Evolutionary conservation across 2,888 invertebrate species (phyloP).

Genomic region (Polia nebulosa): DNA sequence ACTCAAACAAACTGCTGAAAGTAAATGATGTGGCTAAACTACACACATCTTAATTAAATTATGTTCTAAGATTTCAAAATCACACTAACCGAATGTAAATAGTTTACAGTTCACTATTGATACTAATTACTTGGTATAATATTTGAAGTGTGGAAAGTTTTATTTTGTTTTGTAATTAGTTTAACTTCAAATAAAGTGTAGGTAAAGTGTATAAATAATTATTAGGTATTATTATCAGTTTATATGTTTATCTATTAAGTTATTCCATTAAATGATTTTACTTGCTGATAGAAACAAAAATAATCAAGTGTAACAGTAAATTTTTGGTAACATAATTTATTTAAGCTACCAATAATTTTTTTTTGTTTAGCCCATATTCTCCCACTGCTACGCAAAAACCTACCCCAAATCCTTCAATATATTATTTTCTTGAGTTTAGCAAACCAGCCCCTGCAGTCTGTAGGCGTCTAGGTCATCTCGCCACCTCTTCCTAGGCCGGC

Average conservation of each 20-base stretch:
- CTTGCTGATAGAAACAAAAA: too few species aligned
- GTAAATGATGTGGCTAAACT: constrained; percentile 29
- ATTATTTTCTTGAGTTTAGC: too few species aligned
- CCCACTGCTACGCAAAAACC: too few species aligned
- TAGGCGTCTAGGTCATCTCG: too few species aligned
- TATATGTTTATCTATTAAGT: too few species aligned
- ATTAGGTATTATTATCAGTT: too few species aligned
- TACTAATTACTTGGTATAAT: constrained; percentile 2
- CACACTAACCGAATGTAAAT: not conserved
- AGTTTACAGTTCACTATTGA: not conserved
- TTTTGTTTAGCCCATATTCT: too few species aligned
- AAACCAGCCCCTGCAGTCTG: too few species aligned
- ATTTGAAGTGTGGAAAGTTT: not conserved
- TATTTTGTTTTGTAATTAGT: not conserved
- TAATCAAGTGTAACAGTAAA: too few species aligned
- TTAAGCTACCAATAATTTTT: not conserved
- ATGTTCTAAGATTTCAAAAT: constrained; percentile 12
- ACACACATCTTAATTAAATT: constrained; percentile 12
- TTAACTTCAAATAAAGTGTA: not conserved
- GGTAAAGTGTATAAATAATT: not conserved
- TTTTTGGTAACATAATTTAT: not conserved
- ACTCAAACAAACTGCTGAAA: constrained; percentile 28
- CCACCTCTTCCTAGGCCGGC: too few species aligned
- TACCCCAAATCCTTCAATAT: too few species aligned
- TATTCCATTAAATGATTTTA: too few species aligned